Percentiles rank a stretch among this genome's conserved stretches.
These are phyloP conservation scores for Diorhabda elongata DNA, from an alignment of 1,140 invertebrate genomes.

Conservation along the genomic window DNA sequence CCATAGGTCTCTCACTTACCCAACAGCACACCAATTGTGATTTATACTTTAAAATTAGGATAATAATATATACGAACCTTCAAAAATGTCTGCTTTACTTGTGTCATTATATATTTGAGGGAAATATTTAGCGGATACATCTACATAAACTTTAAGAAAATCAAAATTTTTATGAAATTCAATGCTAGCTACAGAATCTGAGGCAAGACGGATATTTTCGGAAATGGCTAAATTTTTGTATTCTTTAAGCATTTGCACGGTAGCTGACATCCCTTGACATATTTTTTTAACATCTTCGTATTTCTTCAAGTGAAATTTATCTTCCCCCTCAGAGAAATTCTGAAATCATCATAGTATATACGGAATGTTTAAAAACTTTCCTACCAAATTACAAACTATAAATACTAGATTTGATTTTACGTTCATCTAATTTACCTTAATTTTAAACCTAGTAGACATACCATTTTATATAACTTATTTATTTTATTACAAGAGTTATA, in stretches of 20 bases:
- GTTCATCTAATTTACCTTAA: too few relatives aligned
- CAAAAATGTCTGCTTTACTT: neutral
- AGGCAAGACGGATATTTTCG: constrained; percentile 45
- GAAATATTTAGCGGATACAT: constrained; percentile 25
- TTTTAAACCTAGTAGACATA: too few relatives aligned
- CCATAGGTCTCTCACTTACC: too few relatives aligned
- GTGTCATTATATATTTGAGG: constrained; percentile 16
- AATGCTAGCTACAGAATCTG: constrained; percentile 48
- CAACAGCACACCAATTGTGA: too few relatives aligned
- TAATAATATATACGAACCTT: too few relatives aligned
- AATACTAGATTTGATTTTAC: too few relatives aligned
- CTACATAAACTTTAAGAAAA: constrained; percentile 41
- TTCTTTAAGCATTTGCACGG: constrained; percentile 49
- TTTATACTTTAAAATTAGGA: too few relatives aligned
- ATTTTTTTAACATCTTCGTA: constrained; percentile 49
- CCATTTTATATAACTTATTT: too few relatives aligned
- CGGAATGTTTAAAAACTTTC: too few relatives aligned
- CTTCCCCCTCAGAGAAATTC: constrained; percentile 13
- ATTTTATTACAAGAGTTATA: too few relatives aligned
- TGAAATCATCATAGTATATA: neutral
- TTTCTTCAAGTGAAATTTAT: constrained; percentile 36
- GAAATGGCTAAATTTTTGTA: constrained; percentile 37
- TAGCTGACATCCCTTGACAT: constrained; percentile 49
- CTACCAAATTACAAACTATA: too few relatives aligned
- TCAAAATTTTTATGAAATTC: constrained; percentile 50